Conservation (phyloP, 2,888 invertebrate species). For the Antitype chi region DNA sequence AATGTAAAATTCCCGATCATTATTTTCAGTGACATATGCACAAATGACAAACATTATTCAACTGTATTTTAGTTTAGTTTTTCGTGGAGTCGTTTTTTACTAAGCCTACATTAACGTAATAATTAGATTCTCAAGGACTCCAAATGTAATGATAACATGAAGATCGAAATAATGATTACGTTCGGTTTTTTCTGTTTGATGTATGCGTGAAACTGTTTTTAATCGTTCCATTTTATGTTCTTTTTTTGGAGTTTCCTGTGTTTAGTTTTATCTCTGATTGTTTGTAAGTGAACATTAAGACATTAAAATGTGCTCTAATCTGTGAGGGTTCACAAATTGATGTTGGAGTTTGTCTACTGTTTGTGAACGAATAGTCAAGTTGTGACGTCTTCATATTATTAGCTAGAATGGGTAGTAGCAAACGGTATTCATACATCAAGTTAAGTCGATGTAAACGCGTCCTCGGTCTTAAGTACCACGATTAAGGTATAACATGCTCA, state of each 20-base stretch:
- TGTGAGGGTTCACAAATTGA: constrained; percentile 6
- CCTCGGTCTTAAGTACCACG: constrained; percentile 29
- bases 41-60: constrained; percentile 25
- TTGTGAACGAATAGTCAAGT: not conserved
- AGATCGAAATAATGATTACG: constrained; percentile 61
- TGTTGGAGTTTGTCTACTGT: not conserved
- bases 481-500: constrained; percentile 45
- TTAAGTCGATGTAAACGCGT: constrained; percentile 9
- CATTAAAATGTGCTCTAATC: constrained; percentile 21
- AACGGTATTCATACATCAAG: constrained; percentile 7
- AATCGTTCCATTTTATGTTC: constrained; percentile 37
- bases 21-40: constrained; percentile 1
- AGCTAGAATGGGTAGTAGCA: not conserved
- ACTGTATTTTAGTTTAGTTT: not conserved
- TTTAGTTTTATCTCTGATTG: constrained; percentile 60
- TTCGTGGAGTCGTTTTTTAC: constrained; percentile 41
- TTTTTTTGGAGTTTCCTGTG: constrained; percentile 55
- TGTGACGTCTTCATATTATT: constrained; percentile 5
- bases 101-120: constrained; percentile 35
- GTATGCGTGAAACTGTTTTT: constrained; percentile 59
- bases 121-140: constrained; percentile 60
- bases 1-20: not conserved
- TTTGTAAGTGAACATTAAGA: constrained; percentile 33
- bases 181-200: constrained; percentile 47
- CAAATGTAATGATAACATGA: constrained; percentile 56